Percentiles rank a stretch among this genome's conserved stretches.
phyloP scores from a whole-genome alignment of 2,113 vertebrate species.

The Catharus minimus region DNA sequence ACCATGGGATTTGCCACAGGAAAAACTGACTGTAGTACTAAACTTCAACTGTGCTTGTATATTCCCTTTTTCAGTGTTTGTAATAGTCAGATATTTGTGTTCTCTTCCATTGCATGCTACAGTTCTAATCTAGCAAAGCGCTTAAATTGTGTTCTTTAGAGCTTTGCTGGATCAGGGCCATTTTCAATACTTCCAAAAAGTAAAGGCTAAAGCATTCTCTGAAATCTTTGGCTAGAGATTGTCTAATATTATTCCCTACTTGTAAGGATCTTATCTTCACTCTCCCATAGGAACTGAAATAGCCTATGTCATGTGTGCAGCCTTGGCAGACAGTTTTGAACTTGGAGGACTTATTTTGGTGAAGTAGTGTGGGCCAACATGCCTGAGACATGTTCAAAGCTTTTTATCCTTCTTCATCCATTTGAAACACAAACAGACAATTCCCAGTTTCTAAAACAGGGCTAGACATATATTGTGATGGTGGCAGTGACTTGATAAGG shows the following conservation, averaged over 20 bases:
- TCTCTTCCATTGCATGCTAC: not conserved
- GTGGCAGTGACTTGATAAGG: not conserved
- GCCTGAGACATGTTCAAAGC: constrained; percentile 37
- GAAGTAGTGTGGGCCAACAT: not conserved
- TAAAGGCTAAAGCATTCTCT: constrained; percentile 36
- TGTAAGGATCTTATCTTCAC: constrained; percentile 51
- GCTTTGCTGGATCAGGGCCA: constrained; percentile 49
- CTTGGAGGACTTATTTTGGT: constrained; percentile 44
- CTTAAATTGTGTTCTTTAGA: constrained; percentile 35
- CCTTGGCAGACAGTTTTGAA: constrained; percentile 56
- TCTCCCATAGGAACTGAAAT: constrained; percentile 48
- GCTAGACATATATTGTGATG: not conserved
- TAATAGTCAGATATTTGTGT: constrained; percentile 3
- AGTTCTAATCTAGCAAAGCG: not conserved
- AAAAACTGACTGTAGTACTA: not conserved
- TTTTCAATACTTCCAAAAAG: constrained; percentile 45
- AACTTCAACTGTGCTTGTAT: not conserved
- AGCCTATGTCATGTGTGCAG: constrained; percentile 51
- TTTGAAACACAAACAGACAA: constrained; percentile 35
- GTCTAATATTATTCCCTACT: constrained; percentile 25
- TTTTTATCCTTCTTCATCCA: constrained; percentile 13
- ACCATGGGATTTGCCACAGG: not conserved
- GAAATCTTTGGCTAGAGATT: constrained; percentile 41
- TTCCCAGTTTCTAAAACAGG: constrained; percentile 18
- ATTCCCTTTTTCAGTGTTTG: not conserved